Evolutionary conservation across 2,113 vertebrate species (phyloP).

Genomic region (Lonchura striata): DNA sequence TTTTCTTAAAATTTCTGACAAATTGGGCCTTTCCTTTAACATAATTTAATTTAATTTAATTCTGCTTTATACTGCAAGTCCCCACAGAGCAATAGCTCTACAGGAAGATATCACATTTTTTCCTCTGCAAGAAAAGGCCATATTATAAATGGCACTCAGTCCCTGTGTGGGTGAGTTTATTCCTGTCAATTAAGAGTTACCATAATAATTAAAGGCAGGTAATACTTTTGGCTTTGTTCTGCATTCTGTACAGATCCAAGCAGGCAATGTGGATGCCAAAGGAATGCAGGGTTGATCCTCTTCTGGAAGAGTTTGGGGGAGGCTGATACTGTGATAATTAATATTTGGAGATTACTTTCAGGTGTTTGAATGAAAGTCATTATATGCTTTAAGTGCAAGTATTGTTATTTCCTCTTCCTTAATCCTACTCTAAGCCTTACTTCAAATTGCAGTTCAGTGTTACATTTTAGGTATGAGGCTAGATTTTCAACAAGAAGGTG

Average conservation of each 20-base stretch:
- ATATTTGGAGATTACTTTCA: neutral
- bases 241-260: neutral
- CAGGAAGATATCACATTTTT: neutral
- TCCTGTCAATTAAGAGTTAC: neutral
- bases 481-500: neutral
- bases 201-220: neutral
- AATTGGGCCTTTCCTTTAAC: neutral
- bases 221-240: neutral
- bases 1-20: neutral
- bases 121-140: neutral
- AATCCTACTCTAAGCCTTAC: neutral
- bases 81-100: neutral
- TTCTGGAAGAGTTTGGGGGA: neutral
- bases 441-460: neutral
- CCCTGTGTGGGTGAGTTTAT: neutral
- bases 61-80: neutral
- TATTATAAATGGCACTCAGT: neutral
- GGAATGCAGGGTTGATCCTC: neutral
- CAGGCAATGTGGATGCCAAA: neutral
- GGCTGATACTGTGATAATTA: neutral
- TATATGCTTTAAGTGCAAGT: neutral
- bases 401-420: slow-evolving; percentile 24
- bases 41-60: neutral
- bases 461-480: neutral
- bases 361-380: slow-evolving; percentile 19